Evolutionary conservation across 2,888 invertebrate genomes (phyloP).

Genomic region (Helobdella robusta): DNA sequence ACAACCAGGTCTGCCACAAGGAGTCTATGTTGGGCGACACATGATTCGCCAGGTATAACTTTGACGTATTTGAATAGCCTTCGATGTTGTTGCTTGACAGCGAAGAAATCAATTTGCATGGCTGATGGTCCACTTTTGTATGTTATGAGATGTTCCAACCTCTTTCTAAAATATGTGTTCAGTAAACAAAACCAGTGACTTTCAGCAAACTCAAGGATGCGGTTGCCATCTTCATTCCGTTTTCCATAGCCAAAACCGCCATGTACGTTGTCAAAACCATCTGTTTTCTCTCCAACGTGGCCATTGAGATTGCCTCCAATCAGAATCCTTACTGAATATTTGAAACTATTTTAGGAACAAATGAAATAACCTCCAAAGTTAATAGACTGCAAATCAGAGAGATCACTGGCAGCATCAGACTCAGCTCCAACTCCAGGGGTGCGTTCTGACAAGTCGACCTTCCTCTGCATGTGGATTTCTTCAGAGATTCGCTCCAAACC

Average conservation of each 20-base stretch:
- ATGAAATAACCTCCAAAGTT: slow-evolving; percentile 30
- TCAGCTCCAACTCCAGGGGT: slow-evolving; percentile 30
- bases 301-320: too few relatives aligned
- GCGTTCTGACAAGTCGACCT: slow-evolving; percentile 10
- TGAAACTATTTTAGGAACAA: neutral
- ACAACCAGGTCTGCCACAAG: too few relatives aligned
- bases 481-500: slow-evolving; percentile 81
- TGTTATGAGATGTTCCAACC: too few relatives aligned
- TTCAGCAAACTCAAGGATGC: neutral
- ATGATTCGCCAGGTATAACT: too few relatives aligned
- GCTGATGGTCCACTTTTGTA: too few relatives aligned
- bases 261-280: neutral
- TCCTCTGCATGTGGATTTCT: slow-evolving; percentile 32
- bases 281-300: neutral
- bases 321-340: too few relatives aligned
- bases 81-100: too few relatives aligned
- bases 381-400: slow-evolving; percentile 32
- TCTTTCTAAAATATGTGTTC: neutral
- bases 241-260: neutral
- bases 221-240: neutral
- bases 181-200: neutral
- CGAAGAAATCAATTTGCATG: too few relatives aligned
- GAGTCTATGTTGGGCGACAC: too few relatives aligned
- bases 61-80: too few relatives aligned
- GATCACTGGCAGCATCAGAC: slow-evolving; percentile 28